Evolutionary conservation across 2,113 vertebrate species (phyloP), one percentile per base, ranked within the genome.

Genomic region (Chauna torquata): DNA sequence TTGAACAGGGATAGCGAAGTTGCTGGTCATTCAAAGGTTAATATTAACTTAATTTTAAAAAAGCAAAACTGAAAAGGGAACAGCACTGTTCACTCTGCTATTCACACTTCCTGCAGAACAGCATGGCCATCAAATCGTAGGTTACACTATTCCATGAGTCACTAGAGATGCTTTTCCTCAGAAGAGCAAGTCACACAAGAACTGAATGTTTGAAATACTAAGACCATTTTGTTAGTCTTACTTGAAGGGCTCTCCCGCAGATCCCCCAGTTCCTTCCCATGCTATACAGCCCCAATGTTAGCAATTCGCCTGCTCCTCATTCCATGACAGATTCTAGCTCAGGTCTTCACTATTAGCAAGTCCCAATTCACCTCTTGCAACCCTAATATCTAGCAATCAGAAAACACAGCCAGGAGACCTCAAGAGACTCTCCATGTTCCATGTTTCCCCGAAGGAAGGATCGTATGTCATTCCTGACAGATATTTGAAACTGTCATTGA

Each of bases 381-480:
- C 36, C 47, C 79, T 83, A 66, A 62, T 32, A 92, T 57, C 58
- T 18, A 89, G 79, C 65, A 18, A 52, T 49, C 94, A 62, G 45
- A 22, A 82, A 92, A 55, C 66, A 65, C 50, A 71, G 71, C n/a
- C 90, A 69, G 81, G 34, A 59, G 69, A 71, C 47, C 93, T 49
- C 45, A 25, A 4, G 88, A 70, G 94, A 54, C 88, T 74, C 34
- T 3, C 44, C 45, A 18, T 3, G 82, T 74, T 58, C 90, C 55
- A 6, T 72, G 49, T 87, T 32, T 45, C 14, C n/a, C 88, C 85
- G 74, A 52, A 58, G 74, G 65, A 87, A 58, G 82, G 91, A 20
- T 8, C 85, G 15, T 96, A 68, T 71, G 74, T 96, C 91, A 92
- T 25, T 92, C 7, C 82, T 92, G 75, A 90, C 94, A 96, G 82